Evolutionary conservation across 2,888 invertebrate species (phyloP), one percentile per base, ranked within the genome.

Genomic region (Melikaiella ostensackeni): DNA sequence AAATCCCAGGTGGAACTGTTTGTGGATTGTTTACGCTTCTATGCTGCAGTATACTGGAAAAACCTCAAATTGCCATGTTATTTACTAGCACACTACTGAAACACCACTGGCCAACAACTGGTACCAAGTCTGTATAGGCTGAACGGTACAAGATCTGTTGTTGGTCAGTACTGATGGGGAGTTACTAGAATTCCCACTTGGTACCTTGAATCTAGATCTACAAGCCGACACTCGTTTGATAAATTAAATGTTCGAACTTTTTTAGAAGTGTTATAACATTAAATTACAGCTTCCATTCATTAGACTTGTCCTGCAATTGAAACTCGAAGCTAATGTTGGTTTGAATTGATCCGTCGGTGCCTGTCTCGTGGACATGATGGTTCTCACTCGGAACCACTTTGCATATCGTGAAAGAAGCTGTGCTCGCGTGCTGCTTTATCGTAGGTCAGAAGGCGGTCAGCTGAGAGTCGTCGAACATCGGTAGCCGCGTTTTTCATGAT

Each of bases 401-500:
- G 42, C 64, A 64, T 64, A 50, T 24, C 8, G n/a, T 11, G 27
- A 11, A 46, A 19, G 50, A 50, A 46, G 50, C n/a, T 16, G 46
- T 27, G 27, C 19, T 46, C n/a, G 24, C 46, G 50, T 70, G 33
- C 11, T 33, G 50, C 70, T 70, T 70, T 70, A 70, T 30, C 50
- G n/a, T 70, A 70, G 70, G 63, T 62, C 70, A 61, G 62, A 42
- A 42, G 57, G 16, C 50, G 74, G 35, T 59, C 84, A 82, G 85
- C 82, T 84, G 85, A 87, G 85, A 84, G 83, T 78, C 83, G 81
- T 84, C 82, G 83, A 80, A 81, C 81, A 80, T 84, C 84, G 85
- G 88, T 86, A 88, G 88, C 84, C 88, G 81, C 83, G 86, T 89
- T 89, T 89, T 89, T 89, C 88, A 87, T 85, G 79, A 82, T 79